Conservation (phyloP, 2,797 vertebrate species). For the Chaetophractus vellerosus region DNA sequence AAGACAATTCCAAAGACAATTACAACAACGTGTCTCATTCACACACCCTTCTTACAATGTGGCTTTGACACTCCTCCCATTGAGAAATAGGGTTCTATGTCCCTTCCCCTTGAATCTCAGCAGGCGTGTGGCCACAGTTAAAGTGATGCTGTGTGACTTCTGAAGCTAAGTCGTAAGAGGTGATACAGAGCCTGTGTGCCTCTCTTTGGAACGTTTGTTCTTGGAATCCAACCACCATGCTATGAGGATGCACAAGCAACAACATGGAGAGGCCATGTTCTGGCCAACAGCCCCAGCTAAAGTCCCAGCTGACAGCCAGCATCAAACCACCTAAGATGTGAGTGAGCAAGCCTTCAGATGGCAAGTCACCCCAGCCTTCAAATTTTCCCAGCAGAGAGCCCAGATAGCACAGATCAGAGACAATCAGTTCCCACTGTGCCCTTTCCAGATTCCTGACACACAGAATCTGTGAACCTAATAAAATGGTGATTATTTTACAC, state of each 20-base stretch:
- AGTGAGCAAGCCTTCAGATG: not conserved
- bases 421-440: not conserved
- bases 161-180: not conserved
- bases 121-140: not conserved
- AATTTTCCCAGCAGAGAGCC: not conserved
- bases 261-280: not conserved
- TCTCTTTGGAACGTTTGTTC: not conserved
- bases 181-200: not conserved
- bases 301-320: not conserved
- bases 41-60: not conserved
- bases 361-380: not conserved
- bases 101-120: not conserved
- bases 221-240: not conserved
- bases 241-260: conserved; percentile 41
- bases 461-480: too few species aligned
- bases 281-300: not conserved
- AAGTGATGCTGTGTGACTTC: not conserved
- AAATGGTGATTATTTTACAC: too few species aligned
- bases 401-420: conserved; percentile 10
- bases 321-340: not conserved
- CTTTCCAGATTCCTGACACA: too few species aligned
- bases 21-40: not conserved
- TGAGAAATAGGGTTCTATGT: not conserved
- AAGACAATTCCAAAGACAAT: not conserved
- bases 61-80: not conserved